Conservation (phyloP, 2,113 vertebrate genomes). For the Tautogolabrus adspersus region DNA sequence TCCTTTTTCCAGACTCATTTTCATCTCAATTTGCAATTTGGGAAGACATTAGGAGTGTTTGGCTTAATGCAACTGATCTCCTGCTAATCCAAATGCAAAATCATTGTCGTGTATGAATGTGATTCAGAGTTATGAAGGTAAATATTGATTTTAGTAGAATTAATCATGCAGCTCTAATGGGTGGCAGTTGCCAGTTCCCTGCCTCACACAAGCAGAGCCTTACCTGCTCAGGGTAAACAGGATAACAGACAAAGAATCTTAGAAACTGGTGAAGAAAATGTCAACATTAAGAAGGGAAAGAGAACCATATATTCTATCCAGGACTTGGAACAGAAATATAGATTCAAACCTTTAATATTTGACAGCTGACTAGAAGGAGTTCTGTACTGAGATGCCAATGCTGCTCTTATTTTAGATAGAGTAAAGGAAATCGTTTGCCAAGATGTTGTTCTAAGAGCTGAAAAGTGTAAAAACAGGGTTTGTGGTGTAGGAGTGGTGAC, state of each 20-base stretch:
- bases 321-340: background rate
- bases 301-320: background rate
- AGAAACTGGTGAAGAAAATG: background rate
- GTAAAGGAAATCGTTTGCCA: background rate
- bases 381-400: background rate
- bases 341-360: background rate
- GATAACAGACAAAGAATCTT: background rate
- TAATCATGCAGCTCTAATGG: slow-evolving; percentile 35
- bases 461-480: background rate
- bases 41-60: slow-evolving; percentile 12
- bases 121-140: slow-evolving; percentile 26
- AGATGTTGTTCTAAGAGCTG: background rate
- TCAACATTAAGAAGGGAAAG: background rate
- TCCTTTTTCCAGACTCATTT: background rate
- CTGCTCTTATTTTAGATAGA: background rate
- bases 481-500: background rate
- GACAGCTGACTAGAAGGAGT: background rate
- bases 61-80: slow-evolving; percentile 25
- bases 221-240: background rate
- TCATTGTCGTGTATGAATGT: slow-evolving; percentile 9
- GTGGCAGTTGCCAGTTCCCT: slow-evolving; percentile 13
- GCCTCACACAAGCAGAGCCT: background rate
- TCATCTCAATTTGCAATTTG: slow-evolving; percentile 27
- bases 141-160: slow-evolving; percentile 40
- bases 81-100: slow-evolving; percentile 19